phyloP scores from a whole-genome alignment of 2,113 vertebrate genomes.

The Sciurus niger region DNA sequence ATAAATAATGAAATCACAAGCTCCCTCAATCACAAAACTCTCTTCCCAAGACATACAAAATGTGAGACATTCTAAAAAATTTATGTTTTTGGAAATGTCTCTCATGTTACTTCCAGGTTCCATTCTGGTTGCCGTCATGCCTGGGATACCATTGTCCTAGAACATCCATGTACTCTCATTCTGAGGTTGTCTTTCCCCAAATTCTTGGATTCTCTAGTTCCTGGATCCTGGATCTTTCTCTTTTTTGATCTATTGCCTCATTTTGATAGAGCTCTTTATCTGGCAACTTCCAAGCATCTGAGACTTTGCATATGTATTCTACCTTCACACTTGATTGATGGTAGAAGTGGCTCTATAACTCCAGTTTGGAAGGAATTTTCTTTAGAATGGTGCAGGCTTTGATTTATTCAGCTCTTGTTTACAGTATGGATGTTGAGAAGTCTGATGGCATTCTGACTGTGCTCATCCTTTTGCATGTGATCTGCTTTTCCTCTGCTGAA shows the following conservation, averaged over 20 bases:
- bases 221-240: not conserved
- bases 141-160: not conserved
- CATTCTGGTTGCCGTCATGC: not conserved
- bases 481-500: not conserved
- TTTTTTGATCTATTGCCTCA: not conserved
- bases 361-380: not conserved
- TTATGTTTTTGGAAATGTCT: not conserved
- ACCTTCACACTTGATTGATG: not conserved
- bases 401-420: not conserved
- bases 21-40: not conserved
- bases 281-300: not conserved
- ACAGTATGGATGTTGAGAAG: not conserved
- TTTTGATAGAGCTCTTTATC: not conserved
- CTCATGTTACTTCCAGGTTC: not conserved
- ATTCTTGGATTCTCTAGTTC: not conserved
- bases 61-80: not conserved
- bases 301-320: not conserved
- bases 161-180: not conserved
- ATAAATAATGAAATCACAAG: not conserved
- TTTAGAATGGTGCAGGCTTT: not conserved
- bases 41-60: not conserved
- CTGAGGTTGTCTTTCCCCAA: not conserved
- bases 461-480: not conserved
- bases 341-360: not conserved
- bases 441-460: not conserved